A percentile compares a stretch with the other conserved stretches of the same genome.
Conservation (phyloP, 2,113 vertebrate species). For the Lepidothrix coronata region DNA sequence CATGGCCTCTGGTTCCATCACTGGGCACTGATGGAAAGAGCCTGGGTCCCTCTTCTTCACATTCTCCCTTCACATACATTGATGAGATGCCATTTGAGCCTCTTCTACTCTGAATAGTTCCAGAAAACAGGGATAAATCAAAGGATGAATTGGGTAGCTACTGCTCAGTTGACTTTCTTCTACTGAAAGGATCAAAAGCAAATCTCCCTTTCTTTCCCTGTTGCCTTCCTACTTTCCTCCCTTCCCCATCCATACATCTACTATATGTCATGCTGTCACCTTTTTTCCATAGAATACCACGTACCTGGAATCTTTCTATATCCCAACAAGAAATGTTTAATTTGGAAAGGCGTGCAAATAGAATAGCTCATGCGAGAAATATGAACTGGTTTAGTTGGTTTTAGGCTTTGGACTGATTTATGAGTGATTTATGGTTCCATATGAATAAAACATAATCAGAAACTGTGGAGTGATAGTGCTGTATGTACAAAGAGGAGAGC, state of each 20-base stretch:
- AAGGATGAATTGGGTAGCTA: not conserved
- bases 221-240: not conserved
- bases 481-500: not conserved
- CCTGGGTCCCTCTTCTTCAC: not conserved
- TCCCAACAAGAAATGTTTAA: not conserved
- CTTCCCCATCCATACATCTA: not conserved
- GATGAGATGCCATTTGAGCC: not conserved
- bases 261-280: not conserved
- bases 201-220: not conserved
- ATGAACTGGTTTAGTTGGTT: constrained; percentile 16
- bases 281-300: not conserved
- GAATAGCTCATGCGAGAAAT: not conserved
- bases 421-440: not conserved
- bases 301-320: not conserved
- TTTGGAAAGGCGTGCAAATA: not conserved
- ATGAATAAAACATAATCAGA: constrained; percentile 33
- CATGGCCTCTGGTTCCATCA: not conserved
- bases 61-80: not conserved
- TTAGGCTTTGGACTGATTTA: not conserved
- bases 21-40: not conserved
- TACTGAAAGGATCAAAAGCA: not conserved
- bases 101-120: not conserved
- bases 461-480: constrained; percentile 29
- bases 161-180: not conserved
- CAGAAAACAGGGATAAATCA: not conserved